Evolutionary conservation across 2,797 vertebrate genomes (phyloP), one percentile per base, ranked within the genome.

Genomic region (Argya squamiceps): DNA sequence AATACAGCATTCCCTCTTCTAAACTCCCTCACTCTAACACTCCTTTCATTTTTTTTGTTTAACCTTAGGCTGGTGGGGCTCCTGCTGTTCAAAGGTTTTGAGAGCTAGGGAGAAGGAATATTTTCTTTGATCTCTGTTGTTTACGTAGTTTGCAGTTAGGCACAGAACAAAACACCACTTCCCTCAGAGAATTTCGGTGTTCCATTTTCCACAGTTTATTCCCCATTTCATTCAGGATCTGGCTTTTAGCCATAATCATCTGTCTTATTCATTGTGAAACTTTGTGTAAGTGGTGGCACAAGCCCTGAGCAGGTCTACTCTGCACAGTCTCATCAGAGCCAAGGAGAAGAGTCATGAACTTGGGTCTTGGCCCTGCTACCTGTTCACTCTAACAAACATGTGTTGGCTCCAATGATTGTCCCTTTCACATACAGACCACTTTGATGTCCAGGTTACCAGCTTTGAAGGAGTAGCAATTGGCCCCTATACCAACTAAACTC

Each of bases 381-480:
- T 84, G 12, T 29, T 74, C n/a, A 20, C 21, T 74, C 17, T n/a
- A 30, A 15, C 17, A 32, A 30, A 13, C 30, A 21, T 52, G 26
- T 0, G 0, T 64, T 1, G 0, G 6, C 43, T 86, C n/a, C 43
- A 39, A 1, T 81, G 73, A 53, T 27, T 71, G 43, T 73, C 43
- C 59, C 46, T 76, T 71, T 36, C 43, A 70, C 18, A 10, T 41
- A 26, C 8, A 92, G 50, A 29, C 47, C 49, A 24, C 58, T 74
- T n/a, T 53, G 49, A 43, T 11, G 19, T 63, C 53, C 43, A 50
- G 24, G 32, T 52, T n/a, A 47, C 32, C n/a, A 43, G 27, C 32
- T 74, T 22, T 77, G 73, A 84, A 53, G 64, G 21, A 80, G 29
- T 19, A 63, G 39, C 30, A 82, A 37, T 18, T 19, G 59, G 18